A percentile compares a stretch with the other conserved stretches of the same genome.
Conservation (phyloP, 2,888 invertebrate genomes). For the Drosophila formosana region DNA sequence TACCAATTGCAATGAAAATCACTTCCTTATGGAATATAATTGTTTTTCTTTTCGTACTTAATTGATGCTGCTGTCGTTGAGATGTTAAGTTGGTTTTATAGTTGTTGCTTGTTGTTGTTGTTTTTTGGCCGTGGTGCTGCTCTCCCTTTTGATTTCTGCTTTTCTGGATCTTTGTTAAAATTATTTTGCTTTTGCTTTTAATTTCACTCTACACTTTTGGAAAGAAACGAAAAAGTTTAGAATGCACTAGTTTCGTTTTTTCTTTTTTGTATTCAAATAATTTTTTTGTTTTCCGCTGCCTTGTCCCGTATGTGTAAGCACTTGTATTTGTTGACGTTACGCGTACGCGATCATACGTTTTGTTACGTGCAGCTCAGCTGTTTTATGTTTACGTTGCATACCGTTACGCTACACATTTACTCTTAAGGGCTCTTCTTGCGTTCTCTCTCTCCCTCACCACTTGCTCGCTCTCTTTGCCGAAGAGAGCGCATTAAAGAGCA, state of each 20-base stretch:
- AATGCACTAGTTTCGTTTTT: conserved; percentile 30
- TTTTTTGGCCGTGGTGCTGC: conserved; percentile 41
- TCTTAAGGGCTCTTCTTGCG: conserved; percentile 29
- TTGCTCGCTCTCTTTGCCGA: not conserved
- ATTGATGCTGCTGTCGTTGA: conserved; percentile 20
- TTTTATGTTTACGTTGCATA: conserved; percentile 70
- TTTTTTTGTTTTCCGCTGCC: conserved; percentile 47
- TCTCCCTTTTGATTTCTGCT: conserved; percentile 35
- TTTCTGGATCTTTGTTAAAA: conserved; percentile 39
- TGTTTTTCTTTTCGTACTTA: conserved; percentile 44
- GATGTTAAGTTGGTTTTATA: conserved; percentile 23
- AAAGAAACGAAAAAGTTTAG: conserved; percentile 32
- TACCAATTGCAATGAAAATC: conserved; percentile 52
- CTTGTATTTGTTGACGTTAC: conserved; percentile 48
- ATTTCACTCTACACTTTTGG: conserved; percentile 59
- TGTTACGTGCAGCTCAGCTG: conserved; percentile 67
- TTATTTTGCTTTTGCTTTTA: conserved; percentile 39
- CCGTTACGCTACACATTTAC: conserved; percentile 46
- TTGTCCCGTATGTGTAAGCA: conserved; percentile 21
- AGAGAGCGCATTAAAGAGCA: conserved; percentile 39
- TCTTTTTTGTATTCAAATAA: conserved; percentile 15
- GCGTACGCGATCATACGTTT: conserved; percentile 70
- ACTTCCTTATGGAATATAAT: conserved; percentile 36
- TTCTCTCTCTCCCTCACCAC: conserved; percentile 11
- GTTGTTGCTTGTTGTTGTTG: conserved; percentile 33